phyloP scores from a whole-genome alignment of 2,113 vertebrate genomes.

The Pituophis catenifer region DNA sequence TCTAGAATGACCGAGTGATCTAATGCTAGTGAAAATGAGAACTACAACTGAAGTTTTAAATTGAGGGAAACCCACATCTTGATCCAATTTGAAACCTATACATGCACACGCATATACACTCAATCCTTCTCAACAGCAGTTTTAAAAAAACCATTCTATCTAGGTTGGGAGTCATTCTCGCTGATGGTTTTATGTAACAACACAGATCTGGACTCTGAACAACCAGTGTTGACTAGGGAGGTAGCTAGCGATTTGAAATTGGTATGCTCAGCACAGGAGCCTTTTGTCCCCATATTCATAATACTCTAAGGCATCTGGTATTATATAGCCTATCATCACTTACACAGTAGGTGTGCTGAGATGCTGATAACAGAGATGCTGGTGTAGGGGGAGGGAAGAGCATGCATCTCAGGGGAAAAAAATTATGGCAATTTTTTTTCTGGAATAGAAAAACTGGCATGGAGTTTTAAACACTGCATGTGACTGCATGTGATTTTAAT shows the following conservation, averaged over 20 bases:
- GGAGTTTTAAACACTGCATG: background rate
- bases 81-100: background rate
- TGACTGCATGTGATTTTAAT: background rate
- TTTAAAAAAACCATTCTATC: constrained; percentile 43
- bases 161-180: constrained; percentile 38
- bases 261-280: constrained; percentile 33
- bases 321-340: constrained; percentile 37
- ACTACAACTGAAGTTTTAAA: background rate
- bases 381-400: background rate
- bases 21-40: background rate
- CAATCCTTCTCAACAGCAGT: constrained; percentile 39
- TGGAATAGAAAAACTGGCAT: background rate
- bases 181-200: constrained; percentile 43
- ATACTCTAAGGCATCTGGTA: constrained; percentile 27
- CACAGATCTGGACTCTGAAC: constrained; percentile 51
- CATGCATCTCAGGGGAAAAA: background rate
- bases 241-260: constrained; percentile 58
- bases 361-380: constrained; percentile 12
- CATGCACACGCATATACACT: background rate
- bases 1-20: background rate
- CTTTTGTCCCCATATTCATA: constrained; percentile 33
- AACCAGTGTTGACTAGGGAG: constrained; percentile 42
- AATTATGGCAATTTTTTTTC: background rate
- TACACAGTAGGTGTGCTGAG: background rate
- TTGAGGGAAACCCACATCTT: background rate